Evolutionary conservation across 2,888 invertebrate species (phyloP).

Genomic region (Penaeus monodon): DNA sequence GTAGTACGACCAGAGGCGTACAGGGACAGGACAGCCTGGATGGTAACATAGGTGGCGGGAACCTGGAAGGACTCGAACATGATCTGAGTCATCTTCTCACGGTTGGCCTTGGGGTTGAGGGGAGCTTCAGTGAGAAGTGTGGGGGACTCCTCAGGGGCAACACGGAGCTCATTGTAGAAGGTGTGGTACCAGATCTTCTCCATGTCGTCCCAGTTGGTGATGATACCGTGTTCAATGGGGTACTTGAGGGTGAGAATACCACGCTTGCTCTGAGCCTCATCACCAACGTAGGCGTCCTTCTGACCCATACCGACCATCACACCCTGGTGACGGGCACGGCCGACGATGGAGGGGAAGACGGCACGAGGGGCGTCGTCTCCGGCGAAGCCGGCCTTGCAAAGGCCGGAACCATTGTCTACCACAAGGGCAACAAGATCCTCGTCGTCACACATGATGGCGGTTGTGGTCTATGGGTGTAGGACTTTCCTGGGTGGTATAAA

Average conservation of each 20-base stretch:
- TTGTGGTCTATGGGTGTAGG: too few relatives aligned
- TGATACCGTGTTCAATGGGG: constrained; percentile 65
- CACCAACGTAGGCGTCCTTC: constrained; percentile 65
- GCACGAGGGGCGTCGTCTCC: constrained; percentile 53
- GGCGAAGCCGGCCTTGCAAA: constrained; percentile 55
- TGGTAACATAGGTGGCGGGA: constrained; percentile 85
- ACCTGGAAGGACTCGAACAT: constrained; percentile 86
- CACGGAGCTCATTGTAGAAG: constrained; percentile 97
- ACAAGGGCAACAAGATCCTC: constrained; percentile 45
- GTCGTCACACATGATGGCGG: constrained; percentile 15
- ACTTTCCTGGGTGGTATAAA: too few relatives aligned
- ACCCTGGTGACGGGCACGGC: constrained; percentile 60
- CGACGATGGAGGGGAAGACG: constrained; percentile 59
- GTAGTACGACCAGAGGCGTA: constrained; percentile 92
- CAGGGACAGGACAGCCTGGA: too few relatives aligned
- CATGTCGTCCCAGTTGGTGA: constrained; percentile 98
- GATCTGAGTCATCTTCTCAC: constrained; percentile 89
- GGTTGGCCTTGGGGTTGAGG: constrained; percentile 93
- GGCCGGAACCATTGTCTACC: constrained; percentile 52
- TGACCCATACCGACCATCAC: constrained; percentile 61
- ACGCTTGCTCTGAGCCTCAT: constrained; percentile 65
- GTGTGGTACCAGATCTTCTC: constrained; percentile 99
- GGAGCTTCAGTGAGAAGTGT: constrained; percentile 86
- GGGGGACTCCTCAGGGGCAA: constrained; percentile 85
- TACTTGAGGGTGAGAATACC: constrained; percentile 66